phyloP scores from a whole-genome alignment of 2,888 invertebrate genomes.

The Pristionchus mayeri region DNA sequence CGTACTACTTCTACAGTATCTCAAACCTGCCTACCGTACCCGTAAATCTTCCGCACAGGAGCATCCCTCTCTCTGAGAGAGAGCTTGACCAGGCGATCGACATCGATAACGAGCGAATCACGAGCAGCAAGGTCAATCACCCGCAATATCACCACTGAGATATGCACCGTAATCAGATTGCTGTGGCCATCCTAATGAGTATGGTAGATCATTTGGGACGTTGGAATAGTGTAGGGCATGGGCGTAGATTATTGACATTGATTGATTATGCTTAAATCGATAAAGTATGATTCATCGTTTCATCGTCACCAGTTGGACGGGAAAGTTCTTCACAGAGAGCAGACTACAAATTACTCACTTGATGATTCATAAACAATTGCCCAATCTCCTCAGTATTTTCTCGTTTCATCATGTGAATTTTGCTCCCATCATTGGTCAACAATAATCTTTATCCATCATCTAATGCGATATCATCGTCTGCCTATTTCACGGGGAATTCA shows the following conservation, averaged over 20 bases:
- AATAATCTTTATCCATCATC: conserved; percentile 1
- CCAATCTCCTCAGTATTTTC: no score
- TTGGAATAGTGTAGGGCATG: no score
- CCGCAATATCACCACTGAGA: no score
- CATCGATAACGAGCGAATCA: not conserved
- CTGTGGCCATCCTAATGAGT: not conserved
- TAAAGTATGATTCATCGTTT: not conserved
- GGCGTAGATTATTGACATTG: not conserved
- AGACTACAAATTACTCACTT: no score
- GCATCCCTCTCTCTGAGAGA: not conserved
- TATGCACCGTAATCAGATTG: conserved; percentile 31
- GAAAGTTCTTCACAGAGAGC: no score
- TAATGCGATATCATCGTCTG: not conserved
- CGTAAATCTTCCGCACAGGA: not conserved
- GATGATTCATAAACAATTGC: no score
- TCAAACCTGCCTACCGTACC: not conserved
- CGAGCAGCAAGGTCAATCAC: not conserved
- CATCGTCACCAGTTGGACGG: no score
- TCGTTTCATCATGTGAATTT: not conserved
- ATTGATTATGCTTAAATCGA: not conserved
- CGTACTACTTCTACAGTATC: not conserved
- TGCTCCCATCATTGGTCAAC: not conserved
- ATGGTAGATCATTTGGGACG: no score
- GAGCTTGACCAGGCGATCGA: not conserved
- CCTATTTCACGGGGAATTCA: conserved; percentile 40